Base-by-base conservation (phyloP, 2,113 vertebrate genomes). In the Pseudorectes ferrugineus region DNA sequence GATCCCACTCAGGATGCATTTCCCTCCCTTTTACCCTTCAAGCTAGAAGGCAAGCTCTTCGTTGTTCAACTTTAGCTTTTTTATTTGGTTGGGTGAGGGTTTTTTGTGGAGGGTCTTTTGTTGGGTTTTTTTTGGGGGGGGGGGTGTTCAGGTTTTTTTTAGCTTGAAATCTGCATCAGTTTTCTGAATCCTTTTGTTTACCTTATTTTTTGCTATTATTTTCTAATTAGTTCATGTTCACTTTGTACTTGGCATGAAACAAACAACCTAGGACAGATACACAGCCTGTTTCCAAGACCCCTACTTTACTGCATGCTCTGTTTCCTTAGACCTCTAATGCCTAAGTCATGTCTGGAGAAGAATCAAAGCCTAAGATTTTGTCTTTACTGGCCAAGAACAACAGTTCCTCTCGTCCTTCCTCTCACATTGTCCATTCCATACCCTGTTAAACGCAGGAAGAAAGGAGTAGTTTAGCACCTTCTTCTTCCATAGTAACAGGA, bases 281-380 rank as follows among this genome's bases (percentile, higher is more conserved):
- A 57, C 15, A 77, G 38, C 14, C n/a, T 48, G 48, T 55, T 90
- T 79, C 57, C 55, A 84, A 73, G 63, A 62, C 43, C 12, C 22
- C 14, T 72, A 35, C 38, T 62, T 67, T 51, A 29, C 43, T 62
- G 55, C 11, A 12, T 40, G 24, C 29, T 68, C 75, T 80, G 4
- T 74, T 94, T 83, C 35, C 36, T 43, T 57, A 52, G 73, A 87
- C 85, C 35, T 75, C 61, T 78, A 81, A 87, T 45, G 74, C 45
- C 57, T 46, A 74, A 55, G 23, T 89, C 73, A 71, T 67, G 33
- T 35, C 61, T 87, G 73, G 92, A 94, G 77, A 84, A 89, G 76
- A 92, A 96, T 85, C 85, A 96, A 94, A 95, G 92, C 61, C 52
- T 19, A 55, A 59, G 26, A 78, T 49, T 86, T 92, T 85, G 26